Percentiles rank a stretch among this genome's conserved stretches.
These are phyloP conservation scores for Marronus borbonicus DNA, from an alignment of 2,888 invertebrate genomes.

Conservation along the genomic window DNA sequence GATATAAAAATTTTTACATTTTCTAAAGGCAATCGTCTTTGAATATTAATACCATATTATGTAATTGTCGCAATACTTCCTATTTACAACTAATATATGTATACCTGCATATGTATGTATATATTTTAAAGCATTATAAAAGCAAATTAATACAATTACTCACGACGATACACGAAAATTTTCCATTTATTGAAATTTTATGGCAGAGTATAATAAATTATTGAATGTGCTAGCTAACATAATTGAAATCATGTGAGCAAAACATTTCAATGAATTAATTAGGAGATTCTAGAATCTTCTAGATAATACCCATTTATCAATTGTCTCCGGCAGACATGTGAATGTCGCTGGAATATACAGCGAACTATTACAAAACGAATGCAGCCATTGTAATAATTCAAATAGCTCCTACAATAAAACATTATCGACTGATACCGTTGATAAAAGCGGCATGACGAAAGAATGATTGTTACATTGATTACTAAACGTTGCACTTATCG, in stretches of 20 bases:
- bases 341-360: neutral
- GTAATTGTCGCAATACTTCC: neutral
- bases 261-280: neutral
- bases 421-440: too few relatives aligned
- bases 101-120: neutral
- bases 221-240: neutral
- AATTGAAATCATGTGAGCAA: constrained; percentile 20
- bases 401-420: neutral
- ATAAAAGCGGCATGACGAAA: too few relatives aligned
- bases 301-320: constrained; percentile 7
- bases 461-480: too few relatives aligned
- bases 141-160: neutral
- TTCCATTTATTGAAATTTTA: constrained; percentile 10
- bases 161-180: neutral
- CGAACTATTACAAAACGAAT: neutral
- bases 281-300: constrained; percentile 8
- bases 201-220: neutral
- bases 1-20: neutral
- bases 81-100: neutral
- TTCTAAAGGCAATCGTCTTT: neutral
- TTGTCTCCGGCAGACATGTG: neutral
- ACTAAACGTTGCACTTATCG: too few relatives aligned
- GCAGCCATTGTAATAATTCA: neutral
- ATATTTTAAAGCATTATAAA: neutral
- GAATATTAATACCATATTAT: neutral